These are phyloP conservation scores for Phyllostomus hastatus DNA, from an alignment of 2,113 vertebrate genomes.

Conservation along the genomic window DNA sequence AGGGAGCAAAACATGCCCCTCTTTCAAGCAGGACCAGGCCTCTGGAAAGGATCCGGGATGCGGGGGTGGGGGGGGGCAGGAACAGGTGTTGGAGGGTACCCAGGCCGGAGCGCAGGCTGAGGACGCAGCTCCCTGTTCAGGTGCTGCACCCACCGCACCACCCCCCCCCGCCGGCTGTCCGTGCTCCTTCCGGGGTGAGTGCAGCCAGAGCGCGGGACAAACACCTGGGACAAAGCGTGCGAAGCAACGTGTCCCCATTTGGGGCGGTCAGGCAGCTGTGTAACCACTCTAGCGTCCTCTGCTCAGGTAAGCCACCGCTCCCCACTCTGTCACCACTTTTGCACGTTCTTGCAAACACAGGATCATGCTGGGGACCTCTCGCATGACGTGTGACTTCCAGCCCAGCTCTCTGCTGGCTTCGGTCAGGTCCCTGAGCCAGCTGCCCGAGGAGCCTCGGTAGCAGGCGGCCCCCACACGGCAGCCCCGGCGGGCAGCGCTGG, in stretches of 20 bases:
- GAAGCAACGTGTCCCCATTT: not conserved
- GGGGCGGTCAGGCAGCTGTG: not conserved
- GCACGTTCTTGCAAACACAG: not conserved
- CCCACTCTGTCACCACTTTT: not conserved
- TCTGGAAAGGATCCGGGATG: not conserved
- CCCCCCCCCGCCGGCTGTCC: not conserved
- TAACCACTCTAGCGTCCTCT: not conserved
- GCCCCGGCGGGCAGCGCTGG: not conserved
- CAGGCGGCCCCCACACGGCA: not conserved
- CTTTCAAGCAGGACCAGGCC: not conserved
- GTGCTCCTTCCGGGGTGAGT: not conserved
- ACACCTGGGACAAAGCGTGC: not conserved
- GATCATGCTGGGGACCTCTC: not conserved
- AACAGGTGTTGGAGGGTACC: not conserved
- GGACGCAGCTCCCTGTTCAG: not conserved
- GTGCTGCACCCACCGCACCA: too few relatives aligned
- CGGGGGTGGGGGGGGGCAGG: not conserved
- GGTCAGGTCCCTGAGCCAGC: not conserved
- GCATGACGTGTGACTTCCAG: not conserved
- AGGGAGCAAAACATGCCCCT: not conserved
- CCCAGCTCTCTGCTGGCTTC: not conserved
- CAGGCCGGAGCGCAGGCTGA: not conserved
- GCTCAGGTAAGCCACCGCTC: not conserved
- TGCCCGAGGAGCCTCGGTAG: not conserved
- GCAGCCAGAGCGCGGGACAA: not conserved